Conservation (phyloP, 2,888 invertebrate species). For the Pantelozetes paolii region DNA sequence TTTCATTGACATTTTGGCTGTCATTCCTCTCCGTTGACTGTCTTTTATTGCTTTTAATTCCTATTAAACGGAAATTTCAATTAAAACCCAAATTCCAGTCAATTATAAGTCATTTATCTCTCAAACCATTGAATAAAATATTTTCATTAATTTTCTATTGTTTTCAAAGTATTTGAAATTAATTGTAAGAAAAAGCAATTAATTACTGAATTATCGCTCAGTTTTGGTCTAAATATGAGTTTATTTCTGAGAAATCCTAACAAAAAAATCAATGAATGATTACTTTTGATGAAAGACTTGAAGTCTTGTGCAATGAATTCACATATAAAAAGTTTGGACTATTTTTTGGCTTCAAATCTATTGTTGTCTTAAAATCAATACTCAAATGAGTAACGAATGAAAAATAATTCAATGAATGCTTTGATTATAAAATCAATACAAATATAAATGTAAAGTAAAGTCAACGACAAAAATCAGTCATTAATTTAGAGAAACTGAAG, state of each 20-base stretch:
- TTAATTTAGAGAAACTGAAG: neutral
- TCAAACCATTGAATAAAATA: too few relatives aligned
- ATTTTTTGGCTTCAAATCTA: neutral
- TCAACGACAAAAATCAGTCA: neutral
- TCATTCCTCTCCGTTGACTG: neutral
- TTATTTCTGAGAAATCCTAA: neutral
- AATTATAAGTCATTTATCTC: too few relatives aligned
- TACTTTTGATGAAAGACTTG: neutral
- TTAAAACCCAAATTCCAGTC: neutral
- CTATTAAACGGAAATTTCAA: neutral
- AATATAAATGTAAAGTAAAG: constrained; percentile 14
- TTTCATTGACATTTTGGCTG: constrained; percentile 15
- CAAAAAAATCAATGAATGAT: neutral
- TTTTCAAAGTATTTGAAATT: too few relatives aligned
- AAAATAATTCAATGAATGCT: too few relatives aligned
- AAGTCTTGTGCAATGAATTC: too few relatives aligned
- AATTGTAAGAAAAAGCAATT: neutral
- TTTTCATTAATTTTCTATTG: too few relatives aligned
- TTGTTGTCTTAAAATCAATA: constrained; percentile 22
- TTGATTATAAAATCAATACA: constrained; percentile 28
- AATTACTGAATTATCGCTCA: neutral
- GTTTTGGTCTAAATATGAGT: neutral
- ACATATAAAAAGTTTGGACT: neutral
- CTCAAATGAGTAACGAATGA: constrained; percentile 31
- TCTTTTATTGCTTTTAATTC: neutral